Base-by-base conservation (phyloP, 2,113 vertebrate species). In the Platysternon megacephalum region DNA sequence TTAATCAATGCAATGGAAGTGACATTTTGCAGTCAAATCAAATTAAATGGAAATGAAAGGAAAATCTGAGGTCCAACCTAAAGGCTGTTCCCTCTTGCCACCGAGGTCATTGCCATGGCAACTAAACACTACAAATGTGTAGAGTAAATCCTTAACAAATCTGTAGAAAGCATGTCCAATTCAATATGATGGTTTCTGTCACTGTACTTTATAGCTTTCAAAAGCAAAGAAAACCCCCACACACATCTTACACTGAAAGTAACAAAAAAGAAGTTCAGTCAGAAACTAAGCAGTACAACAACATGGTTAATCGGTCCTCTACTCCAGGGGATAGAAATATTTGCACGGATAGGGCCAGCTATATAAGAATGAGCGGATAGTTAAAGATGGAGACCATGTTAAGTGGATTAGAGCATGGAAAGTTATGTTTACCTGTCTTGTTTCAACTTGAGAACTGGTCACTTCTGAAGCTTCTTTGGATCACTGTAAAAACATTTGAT, bases 1-100 rank as follows among this genome's bases (percentile, higher is more conserved):
- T 98, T 99, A 99, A 99, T 99, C 99, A 99, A 99, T 99, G 98
- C 98, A 98, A 97, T 98, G 98, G 98, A 99, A 99, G 99, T 98
- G 99, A 99, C 99, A 99, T 99, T 99, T 99, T 96, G 97, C 98
- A 99, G 98, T 99, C 98, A 99, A 99, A 99, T 99, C 99, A 99
- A 99, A 99, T 99, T 99, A 99, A 98, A 99, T 99, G 98, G 98
- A 99, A 99, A 99, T 98, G 98, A 99, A 99, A 98, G 98, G 98
- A 98, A 98, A 99, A 98, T 98, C 98, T 98, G 98, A 98, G 98
- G 98, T 98, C 98, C 98, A 98, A 97, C 97, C 98, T 98, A 98
- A 99, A 98, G 98, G 97, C 96, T 95, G 95, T 96, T 98, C 97
- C 95, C 98, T 97, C 97, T 98, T 97, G 98, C 97, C 97, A 98